A percentile compares a stretch with the other conserved stretches of the same genome.
Evolutionary conservation across 2,113 vertebrate species (phyloP).

Genomic region (Cephalopholis sonnerati): DNA sequence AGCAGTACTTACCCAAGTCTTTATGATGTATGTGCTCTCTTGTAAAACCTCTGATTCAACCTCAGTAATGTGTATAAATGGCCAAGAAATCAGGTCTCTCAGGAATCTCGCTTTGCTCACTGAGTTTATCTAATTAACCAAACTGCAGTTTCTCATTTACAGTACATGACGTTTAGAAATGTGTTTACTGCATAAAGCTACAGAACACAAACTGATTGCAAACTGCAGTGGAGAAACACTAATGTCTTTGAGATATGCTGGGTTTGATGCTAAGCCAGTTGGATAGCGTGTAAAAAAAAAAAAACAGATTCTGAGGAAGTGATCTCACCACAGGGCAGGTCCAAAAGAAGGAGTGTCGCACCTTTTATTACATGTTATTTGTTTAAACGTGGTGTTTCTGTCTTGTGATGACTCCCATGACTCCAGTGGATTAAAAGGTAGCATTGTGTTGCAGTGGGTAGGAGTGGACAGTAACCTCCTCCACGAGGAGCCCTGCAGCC

Average conservation of each 20-base stretch:
- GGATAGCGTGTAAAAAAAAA: slow-evolving; percentile 21
- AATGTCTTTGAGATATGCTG: not conserved
- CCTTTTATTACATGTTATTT: slow-evolving; percentile 61
- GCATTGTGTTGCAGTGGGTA: slow-evolving; percentile 61
- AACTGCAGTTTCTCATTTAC: slow-evolving; percentile 7
- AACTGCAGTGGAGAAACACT: not conserved
- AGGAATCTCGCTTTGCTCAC: not conserved
- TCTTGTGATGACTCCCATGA: slow-evolving; percentile 75
- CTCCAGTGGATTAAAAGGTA: slow-evolving; percentile 70
- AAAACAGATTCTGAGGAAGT: slow-evolving; percentile 45
- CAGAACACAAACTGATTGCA: not conserved
- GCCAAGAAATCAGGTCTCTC: not conserved
- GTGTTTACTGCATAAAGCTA: not conserved
- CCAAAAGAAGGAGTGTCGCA: slow-evolving; percentile 54
- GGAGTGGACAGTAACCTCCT: slow-evolving; percentile 43
- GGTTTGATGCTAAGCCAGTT: slow-evolving; percentile 8
- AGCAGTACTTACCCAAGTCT: not conserved
- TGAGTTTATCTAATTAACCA: slow-evolving; percentile 21
- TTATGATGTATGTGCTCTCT: not conserved
- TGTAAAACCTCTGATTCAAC: not conserved
- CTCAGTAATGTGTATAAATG: not conserved
- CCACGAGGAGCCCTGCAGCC: slow-evolving; percentile 27
- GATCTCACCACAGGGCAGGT: slow-evolving; percentile 52
- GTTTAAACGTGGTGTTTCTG: slow-evolving; percentile 51
- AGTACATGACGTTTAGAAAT: not conserved